phyloP scores from a whole-genome alignment of 2,113 vertebrate genomes.

The Microtus ochrogaster region DNA sequence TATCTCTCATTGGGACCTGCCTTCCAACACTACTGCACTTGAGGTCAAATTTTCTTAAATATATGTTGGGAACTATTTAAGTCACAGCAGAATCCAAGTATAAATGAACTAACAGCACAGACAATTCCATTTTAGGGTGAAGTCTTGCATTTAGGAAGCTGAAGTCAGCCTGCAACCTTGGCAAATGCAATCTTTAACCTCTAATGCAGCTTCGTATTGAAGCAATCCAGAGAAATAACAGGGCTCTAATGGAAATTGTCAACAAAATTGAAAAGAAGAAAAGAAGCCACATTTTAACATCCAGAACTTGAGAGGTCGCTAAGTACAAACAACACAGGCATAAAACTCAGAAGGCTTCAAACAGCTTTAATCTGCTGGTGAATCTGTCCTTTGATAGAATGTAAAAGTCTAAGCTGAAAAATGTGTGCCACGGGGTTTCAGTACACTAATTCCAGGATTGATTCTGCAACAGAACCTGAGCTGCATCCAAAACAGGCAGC shows the following conservation, averaged over 20 bases:
- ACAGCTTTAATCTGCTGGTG: slow-evolving; percentile 47
- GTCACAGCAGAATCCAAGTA: background rate
- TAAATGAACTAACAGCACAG: slow-evolving; percentile 50
- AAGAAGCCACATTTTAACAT: slow-evolving; percentile 58
- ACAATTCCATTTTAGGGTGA: slow-evolving; percentile 40
- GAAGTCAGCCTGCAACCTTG: slow-evolving; percentile 36
- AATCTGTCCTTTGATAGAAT: slow-evolving; percentile 69
- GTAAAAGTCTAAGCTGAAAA: slow-evolving; percentile 66
- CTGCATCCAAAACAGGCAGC: slow-evolving; percentile 49
- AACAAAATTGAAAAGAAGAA: slow-evolving; percentile 70
- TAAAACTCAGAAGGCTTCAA: slow-evolving; percentile 67
- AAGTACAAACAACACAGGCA: slow-evolving; percentile 70
- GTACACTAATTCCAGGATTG: slow-evolving; percentile 67
- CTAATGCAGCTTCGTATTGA: background rate
- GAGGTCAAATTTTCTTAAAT: background rate
- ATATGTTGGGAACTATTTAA: background rate
- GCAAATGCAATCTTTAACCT: slow-evolving; percentile 64
- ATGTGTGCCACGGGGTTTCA: slow-evolving; percentile 46
- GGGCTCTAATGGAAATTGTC: slow-evolving; percentile 60
- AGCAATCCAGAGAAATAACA: slow-evolving; percentile 49
- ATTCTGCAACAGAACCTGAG: slow-evolving; percentile 59
- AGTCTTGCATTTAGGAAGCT: background rate
- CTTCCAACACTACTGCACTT: background rate
- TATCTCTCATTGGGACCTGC: background rate
- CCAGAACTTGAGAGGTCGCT: slow-evolving; percentile 43